Evolutionary conservation across 1,140 invertebrate species (phyloP).

Genomic region (Halictus rubicundus): DNA sequence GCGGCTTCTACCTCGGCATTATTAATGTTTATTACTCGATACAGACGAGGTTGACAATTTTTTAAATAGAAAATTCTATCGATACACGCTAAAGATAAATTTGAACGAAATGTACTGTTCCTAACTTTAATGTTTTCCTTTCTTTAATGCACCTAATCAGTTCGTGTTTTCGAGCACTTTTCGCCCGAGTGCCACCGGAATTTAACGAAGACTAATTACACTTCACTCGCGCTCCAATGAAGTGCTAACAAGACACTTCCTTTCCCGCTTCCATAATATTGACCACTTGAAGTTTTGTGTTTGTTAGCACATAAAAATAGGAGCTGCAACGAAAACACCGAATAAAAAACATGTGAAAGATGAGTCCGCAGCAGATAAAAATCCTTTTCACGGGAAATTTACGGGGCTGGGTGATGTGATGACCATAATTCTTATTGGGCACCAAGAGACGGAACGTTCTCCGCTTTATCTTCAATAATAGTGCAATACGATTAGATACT

Average conservation of each 20-base stretch:
- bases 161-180: too few relatives aligned
- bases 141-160: too few relatives aligned
- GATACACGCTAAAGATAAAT: too few relatives aligned
- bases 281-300: neutral
- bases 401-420: neutral
- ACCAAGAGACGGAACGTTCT: neutral
- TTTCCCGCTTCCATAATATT: neutral
- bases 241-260: neutral
- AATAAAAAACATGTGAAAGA: neutral
- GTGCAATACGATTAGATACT: too few relatives aligned
- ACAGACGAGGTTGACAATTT: too few relatives aligned
- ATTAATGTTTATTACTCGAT: too few relatives aligned
- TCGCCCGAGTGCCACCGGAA: too few relatives aligned
- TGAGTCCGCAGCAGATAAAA: neutral
- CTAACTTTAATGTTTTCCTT: too few relatives aligned
- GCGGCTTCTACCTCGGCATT: too few relatives aligned
- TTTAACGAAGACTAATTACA: slow-evolving; percentile 3
- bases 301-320: neutral
- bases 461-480: neutral
- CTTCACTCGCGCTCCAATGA: neutral
- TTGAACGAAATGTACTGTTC: too few relatives aligned
- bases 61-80: too few relatives aligned
- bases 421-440: neutral
- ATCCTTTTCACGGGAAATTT: neutral
- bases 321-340: neutral